Percentiles rank a stretch among this genome's conserved stretches.
Evolutionary conservation across 2,113 vertebrate genomes (phyloP).

Genomic region (Procapra przewalskii): DNA sequence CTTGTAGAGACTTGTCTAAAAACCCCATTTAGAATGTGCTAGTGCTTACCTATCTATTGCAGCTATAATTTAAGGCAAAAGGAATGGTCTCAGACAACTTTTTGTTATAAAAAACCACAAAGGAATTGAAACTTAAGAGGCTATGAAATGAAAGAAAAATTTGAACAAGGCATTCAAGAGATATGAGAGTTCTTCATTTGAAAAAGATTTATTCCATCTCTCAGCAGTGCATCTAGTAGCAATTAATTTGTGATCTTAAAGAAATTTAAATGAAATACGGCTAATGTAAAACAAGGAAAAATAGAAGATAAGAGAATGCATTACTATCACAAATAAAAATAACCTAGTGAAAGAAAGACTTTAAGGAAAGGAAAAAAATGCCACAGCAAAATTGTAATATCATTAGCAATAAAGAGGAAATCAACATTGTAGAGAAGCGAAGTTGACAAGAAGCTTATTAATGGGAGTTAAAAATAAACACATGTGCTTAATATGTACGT

Average conservation of each 20-base stretch:
- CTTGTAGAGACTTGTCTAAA: not conserved
- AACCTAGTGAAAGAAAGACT: not conserved
- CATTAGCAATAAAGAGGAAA: not conserved
- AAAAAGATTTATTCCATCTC: not conserved
- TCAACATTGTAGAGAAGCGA: not conserved
- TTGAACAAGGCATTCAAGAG: not conserved
- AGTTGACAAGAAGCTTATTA: not conserved
- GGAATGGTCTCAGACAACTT: not conserved
- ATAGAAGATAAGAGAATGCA: not conserved
- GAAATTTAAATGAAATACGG: not conserved
- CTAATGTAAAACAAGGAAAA: not conserved
- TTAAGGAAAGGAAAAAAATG: not conserved
- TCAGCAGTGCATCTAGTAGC: not conserved
- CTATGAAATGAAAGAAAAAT: not conserved
- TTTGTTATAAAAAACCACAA: not conserved
- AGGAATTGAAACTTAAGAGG: not conserved
- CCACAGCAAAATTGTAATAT: not conserved
- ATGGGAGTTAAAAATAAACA: not conserved
- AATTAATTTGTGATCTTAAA: not conserved
- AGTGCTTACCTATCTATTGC: not conserved
- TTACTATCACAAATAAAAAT: not conserved
- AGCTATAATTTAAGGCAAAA: not conserved
- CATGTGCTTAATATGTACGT: not conserved
- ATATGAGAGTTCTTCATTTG: not conserved
- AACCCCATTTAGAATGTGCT: not conserved